A percentile compares a stretch with the other conserved stretches of the same genome.
Conservation (phyloP, 2,113 vertebrate species). For the Brachirus orientalis region DNA sequence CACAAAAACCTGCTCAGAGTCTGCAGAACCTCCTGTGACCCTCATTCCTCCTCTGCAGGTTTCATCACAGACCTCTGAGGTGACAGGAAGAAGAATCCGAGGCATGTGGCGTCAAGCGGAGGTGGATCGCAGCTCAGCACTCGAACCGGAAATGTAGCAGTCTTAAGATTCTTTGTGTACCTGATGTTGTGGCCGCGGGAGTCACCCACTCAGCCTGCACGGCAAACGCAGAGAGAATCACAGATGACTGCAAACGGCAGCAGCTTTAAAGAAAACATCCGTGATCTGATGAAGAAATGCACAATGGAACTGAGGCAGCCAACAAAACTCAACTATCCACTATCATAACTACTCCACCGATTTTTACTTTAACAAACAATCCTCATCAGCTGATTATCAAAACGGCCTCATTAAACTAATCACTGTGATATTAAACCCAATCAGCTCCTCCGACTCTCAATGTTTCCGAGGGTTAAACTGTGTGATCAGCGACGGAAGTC, state of each 20-base stretch:
- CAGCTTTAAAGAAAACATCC: no score
- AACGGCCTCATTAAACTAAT: conserved; percentile 45
- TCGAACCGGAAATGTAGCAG: conserved; percentile 56
- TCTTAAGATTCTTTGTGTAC: conserved; percentile 60
- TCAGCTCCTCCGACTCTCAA: no score
- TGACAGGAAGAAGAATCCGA: conserved; percentile 31
- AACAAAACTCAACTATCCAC: no score
- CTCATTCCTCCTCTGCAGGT: neutral
- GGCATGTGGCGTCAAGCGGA: conserved; percentile 16
- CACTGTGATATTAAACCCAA: conserved; percentile 22
- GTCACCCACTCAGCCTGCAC: conserved; percentile 18
- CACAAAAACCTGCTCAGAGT: no score
- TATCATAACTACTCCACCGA: neutral
- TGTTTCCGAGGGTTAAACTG: conserved; percentile 9
- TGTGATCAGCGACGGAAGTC: conserved; percentile 39
- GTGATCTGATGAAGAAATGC: no score
- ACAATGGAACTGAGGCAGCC: no score
- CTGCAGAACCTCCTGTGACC: neutral
- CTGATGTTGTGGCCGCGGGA: conserved; percentile 24
- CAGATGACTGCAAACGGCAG: neutral
- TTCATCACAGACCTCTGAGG: conserved; percentile 4
- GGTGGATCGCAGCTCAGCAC: conserved; percentile 21
- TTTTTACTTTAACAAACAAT: conserved; percentile 35
- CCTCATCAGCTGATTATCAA: conserved; percentile 28
- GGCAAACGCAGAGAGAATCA: neutral